phyloP scores from a whole-genome alignment of 2,797 vertebrate genomes.

The Astyanax mexicanus region DNA sequence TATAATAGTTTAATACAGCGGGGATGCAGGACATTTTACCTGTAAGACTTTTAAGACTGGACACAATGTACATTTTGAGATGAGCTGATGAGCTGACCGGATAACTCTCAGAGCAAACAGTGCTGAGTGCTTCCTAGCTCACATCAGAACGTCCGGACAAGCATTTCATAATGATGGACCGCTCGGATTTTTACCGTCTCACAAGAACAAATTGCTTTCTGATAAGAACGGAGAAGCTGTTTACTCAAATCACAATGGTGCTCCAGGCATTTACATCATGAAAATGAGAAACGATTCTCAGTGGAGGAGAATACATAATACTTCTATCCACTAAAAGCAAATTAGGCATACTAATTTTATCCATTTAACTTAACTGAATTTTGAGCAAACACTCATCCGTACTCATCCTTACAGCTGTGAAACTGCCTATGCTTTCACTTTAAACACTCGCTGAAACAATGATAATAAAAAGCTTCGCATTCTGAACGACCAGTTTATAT shows the following conservation, averaged over 20 bases:
- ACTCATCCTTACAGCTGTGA: no score
- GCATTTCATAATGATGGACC: constrained; percentile 64
- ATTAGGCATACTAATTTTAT: constrained; percentile 29
- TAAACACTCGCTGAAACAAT: constrained; percentile 21
- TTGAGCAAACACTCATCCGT: constrained; percentile 1
- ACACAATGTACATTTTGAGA: no score
- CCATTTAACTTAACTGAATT: constrained; percentile 36
- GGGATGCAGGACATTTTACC: no score
- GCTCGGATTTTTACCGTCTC: constrained; percentile 54
- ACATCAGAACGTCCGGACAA: constrained; percentile 48
- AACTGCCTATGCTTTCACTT: constrained; percentile 4
- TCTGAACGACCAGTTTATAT: no score
- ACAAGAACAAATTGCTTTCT: constrained; percentile 63
- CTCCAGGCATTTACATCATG: constrained; percentile 53
- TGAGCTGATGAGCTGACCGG: constrained; percentile 46
- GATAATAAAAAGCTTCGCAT: constrained; percentile 12
- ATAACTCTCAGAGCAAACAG: constrained; percentile 18
- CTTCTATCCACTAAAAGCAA: constrained; percentile 16
- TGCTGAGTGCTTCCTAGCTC: constrained; percentile 37
- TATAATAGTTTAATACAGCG: no score
- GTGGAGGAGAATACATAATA: constrained; percentile 39
- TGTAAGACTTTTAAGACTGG: no score
- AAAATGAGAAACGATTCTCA: constrained; percentile 57
- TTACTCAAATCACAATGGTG: constrained; percentile 55
- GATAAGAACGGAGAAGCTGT: constrained; percentile 62